These are phyloP conservation scores for Papilio machaon DNA, from an alignment of 1,140 invertebrate species.

Conservation along the genomic window DNA sequence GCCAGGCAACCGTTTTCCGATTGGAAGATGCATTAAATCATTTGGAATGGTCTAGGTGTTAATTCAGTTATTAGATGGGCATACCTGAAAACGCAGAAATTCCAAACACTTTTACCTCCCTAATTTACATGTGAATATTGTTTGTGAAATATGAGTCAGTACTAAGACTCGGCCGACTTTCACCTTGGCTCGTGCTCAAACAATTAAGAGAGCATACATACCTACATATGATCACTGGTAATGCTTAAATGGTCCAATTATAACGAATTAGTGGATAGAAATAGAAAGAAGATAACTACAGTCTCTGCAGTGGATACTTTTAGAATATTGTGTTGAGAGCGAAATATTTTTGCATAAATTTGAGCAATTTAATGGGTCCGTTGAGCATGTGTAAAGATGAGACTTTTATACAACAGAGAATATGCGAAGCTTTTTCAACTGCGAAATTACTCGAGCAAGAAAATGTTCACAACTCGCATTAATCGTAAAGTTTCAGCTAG, in stretches of 20 bases:
- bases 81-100: constrained; percentile 46
- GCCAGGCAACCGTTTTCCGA: background rate
- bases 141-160: constrained; percentile 76
- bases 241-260: constrained; percentile 20
- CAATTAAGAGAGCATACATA: constrained; percentile 60
- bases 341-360: constrained; percentile 28
- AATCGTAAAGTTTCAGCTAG: constrained; percentile 44
- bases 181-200: constrained; percentile 62
- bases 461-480: constrained; percentile 56
- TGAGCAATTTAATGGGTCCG: constrained; percentile 34
- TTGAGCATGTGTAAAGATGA: constrained; percentile 38
- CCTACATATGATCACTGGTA: constrained; percentile 43
- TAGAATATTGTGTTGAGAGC: constrained; percentile 27
- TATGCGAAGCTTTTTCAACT: constrained; percentile 52
- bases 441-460: constrained; percentile 46
- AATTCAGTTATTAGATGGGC: background rate
- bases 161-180: constrained; percentile 67
- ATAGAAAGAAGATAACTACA: background rate
- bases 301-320: constrained; percentile 12
- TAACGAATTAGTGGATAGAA: background rate
- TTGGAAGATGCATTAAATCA: constrained; percentile 3
- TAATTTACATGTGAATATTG: constrained; percentile 75
- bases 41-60: background rate
- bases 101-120: constrained; percentile 53
- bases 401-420: constrained; percentile 45